These are phyloP conservation scores for Leontopithecus rosalia DNA, from an alignment of 2,797 vertebrate species.

Conservation along the genomic window DNA sequence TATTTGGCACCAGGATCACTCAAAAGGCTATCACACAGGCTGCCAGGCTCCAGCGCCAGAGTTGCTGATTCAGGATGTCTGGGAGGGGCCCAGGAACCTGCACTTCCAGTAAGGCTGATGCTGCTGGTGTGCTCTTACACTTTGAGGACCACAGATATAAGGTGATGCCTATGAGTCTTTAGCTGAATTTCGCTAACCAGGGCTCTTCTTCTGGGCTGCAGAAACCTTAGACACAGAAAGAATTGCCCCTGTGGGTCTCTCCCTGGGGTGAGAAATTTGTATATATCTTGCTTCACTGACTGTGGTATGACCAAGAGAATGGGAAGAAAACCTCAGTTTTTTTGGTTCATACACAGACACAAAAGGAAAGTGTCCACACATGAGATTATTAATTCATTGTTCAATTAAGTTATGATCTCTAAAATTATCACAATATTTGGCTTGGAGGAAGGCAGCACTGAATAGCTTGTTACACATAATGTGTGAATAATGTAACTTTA, in stretches of 20 bases:
- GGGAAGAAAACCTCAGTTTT: constrained; percentile 45
- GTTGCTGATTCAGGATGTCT: not conserved
- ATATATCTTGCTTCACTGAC: not conserved
- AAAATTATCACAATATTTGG: constrained; percentile 69
- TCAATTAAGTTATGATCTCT: constrained; percentile 74
- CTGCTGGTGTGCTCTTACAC: not conserved
- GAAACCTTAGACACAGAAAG: not conserved
- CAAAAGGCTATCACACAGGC: not conserved
- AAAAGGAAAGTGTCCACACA: constrained; percentile 64
- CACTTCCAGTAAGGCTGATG: not conserved
- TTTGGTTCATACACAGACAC: constrained; percentile 51
- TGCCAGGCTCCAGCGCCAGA: not conserved
- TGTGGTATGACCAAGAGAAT: constrained; percentile 37
- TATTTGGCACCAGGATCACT: not conserved
- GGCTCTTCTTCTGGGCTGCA: not conserved
- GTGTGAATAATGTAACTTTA: constrained; percentile 55
- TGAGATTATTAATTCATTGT: constrained; percentile 63
- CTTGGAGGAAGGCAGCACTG: constrained; percentile 73
- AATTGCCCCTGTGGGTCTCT: not conserved
- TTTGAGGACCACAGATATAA: not conserved
- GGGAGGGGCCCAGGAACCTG: not conserved
- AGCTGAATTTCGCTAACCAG: not conserved
- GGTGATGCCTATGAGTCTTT: not conserved
- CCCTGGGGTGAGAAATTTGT: not conserved
- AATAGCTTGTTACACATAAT: constrained; percentile 64